Conservation (phyloP, 1,140 invertebrate species). For the Drosophila nigromelanica region DNA sequence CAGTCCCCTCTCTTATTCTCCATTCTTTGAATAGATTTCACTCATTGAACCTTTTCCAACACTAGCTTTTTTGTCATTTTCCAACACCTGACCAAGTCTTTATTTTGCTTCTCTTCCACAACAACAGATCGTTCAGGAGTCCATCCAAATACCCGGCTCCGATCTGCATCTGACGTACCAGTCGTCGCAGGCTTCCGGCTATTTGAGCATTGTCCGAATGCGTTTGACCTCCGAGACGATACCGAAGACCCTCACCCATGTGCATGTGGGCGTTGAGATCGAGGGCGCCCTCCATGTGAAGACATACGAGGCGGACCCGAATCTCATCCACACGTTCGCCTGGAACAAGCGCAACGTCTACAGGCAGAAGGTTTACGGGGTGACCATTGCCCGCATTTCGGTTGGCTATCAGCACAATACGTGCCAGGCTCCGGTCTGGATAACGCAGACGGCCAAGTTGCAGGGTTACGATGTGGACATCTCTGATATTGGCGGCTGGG, state of each 20-base stretch:
- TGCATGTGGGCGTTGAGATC: conserved; percentile 95
- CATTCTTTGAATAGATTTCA: too few relatives aligned
- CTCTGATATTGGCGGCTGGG: conserved; percentile 98
- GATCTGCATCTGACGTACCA: conserved; percentile 96
- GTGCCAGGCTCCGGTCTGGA: conserved; percentile 95
- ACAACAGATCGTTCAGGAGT: conserved; percentile 95
- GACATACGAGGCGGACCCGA: conserved; percentile 97
- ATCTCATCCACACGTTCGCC: conserved; percentile 96
- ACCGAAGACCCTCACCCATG: conserved; percentile 91
- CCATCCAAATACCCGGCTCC: conserved; percentile 95
- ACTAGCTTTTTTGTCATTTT: background rate
- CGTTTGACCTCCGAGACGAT: conserved; percentile 92
- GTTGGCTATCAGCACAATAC: conserved; percentile 97
- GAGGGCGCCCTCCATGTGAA: conserved; percentile 96
- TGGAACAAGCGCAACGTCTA: conserved; percentile 99
- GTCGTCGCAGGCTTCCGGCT: conserved; percentile 95
- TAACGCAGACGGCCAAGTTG: conserved; percentile 95
- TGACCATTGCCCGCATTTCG: conserved; percentile 93
- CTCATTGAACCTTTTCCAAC: background rate
- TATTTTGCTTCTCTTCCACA: background rate
- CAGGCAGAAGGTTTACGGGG: conserved; percentile 97
- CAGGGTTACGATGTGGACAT: conserved; percentile 99
- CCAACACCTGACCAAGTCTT: background rate
- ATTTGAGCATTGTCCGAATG: conserved; percentile 95
- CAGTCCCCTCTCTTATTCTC: background rate